Conservation (phyloP, 2,113 vertebrate species). For the Diglossa brunneiventris region DNA sequence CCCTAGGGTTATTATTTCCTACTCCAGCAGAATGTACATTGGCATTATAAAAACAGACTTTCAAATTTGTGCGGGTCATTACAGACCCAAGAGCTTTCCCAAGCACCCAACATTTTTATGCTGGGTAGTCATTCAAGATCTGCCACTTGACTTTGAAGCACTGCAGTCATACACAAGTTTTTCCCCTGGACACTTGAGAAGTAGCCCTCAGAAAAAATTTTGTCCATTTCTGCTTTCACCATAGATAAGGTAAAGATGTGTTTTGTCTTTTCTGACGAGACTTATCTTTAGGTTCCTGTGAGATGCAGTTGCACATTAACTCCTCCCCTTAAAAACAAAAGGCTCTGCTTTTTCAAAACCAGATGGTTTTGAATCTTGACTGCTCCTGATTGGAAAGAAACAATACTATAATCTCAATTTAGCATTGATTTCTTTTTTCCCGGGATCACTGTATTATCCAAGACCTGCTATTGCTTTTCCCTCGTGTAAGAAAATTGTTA, state of each 20-base stretch:
- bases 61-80: not conserved
- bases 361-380: not conserved
- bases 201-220: not conserved
- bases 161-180: not conserved
- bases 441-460: constrained; percentile 11
- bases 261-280: not conserved
- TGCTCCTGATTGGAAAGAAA: not conserved
- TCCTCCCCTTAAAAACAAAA: not conserved
- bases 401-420: constrained; percentile 38
- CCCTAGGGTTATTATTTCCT: not conserved
- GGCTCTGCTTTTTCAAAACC: not conserved
- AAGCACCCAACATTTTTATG: not conserved
- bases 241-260: not conserved
- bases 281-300: not conserved
- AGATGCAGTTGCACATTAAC: not conserved
- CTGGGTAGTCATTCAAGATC: not conserved
- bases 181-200: not conserved
- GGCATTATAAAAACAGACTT: not conserved
- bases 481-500: constrained; percentile 17
- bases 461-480: constrained; percentile 21
- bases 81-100: not conserved
- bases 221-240: not conserved
- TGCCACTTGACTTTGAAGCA: not conserved
- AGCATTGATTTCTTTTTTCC: constrained; percentile 35
- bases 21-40: not conserved